Evolutionary conservation across 2,888 invertebrate genomes (phyloP).

Genomic region (Tromatobia lineatoria): DNA sequence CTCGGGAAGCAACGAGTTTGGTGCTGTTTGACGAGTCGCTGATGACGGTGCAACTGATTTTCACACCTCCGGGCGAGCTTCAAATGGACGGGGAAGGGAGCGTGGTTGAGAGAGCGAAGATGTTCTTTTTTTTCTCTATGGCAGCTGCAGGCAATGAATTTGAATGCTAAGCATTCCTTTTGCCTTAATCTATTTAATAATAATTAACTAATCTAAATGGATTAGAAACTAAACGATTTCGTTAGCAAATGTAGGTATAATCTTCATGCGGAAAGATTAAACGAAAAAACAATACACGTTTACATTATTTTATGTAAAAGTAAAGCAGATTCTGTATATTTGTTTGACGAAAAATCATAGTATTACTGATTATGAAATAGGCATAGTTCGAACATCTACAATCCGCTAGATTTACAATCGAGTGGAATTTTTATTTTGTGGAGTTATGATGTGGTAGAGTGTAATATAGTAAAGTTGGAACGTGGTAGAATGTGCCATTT

Average conservation of each 20-base stretch:
- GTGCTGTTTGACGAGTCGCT: slow-evolving; percentile 33
- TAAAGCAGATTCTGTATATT: not conserved
- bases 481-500: not conserved
- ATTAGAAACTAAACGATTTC: not conserved
- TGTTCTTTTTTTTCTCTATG: not conserved
- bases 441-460: not conserved
- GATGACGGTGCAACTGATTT: slow-evolving; percentile 35
- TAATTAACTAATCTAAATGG: not conserved
- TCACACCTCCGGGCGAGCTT: slow-evolving; percentile 24
- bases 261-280: not conserved
- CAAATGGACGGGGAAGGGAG: not conserved
- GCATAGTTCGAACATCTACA: not conserved
- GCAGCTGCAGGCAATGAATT: not conserved
- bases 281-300: not conserved
- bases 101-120: not conserved
- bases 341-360: not conserved
- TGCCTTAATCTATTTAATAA: not conserved
- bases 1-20: slow-evolving; percentile 15
- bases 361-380: not conserved
- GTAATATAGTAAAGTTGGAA: not conserved
- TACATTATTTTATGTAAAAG: not conserved
- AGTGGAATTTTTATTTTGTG: not conserved
- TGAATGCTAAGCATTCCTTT: not conserved
- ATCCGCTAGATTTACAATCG: not conserved
- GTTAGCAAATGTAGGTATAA: not conserved